These are phyloP conservation scores for Mesorhabditis sp. DNA, from an alignment of 2,888 invertebrate species.

Conservation along the genomic window DNA sequence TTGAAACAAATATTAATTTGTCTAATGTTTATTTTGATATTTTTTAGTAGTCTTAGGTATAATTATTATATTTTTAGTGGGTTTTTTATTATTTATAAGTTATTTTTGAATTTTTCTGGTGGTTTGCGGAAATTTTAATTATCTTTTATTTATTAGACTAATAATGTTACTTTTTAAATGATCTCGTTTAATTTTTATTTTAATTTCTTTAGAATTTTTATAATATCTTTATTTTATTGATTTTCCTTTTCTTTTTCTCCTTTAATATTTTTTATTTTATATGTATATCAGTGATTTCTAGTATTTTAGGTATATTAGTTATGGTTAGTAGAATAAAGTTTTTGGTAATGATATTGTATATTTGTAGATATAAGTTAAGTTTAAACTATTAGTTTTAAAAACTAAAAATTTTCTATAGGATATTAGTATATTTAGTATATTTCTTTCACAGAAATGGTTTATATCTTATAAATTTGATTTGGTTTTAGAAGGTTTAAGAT, in stretches of 20 bases:
- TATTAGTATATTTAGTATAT: slow-evolving; percentile 44
- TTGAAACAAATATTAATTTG: slow-evolving; percentile 12
- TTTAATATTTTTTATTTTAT: slow-evolving; percentile 43
- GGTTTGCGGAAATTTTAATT: slow-evolving; percentile 42
- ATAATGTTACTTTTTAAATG: slow-evolving; percentile 42
- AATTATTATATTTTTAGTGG: slow-evolving; percentile 30
- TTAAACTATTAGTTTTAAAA: slow-evolving; percentile 51
- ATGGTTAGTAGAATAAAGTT: slow-evolving; percentile 41
- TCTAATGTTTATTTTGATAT: slow-evolving; percentile 20
- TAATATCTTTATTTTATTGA: slow-evolving; percentile 35
- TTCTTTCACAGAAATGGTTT: slow-evolving; percentile 41
- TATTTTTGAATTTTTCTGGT: slow-evolving; percentile 43
- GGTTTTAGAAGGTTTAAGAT: slow-evolving; percentile 42
- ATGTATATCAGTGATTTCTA: slow-evolving; percentile 43
- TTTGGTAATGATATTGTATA: slow-evolving; percentile 41
- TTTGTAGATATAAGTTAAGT: slow-evolving; percentile 47
- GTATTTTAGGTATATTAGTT: slow-evolving; percentile 40
- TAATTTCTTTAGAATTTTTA: slow-evolving; percentile 44
- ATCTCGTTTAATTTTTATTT: slow-evolving; percentile 44
- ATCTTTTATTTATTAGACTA: slow-evolving; percentile 43
- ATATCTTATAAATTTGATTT: slow-evolving; percentile 44
- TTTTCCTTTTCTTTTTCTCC: slow-evolving; percentile 25
- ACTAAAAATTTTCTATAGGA: slow-evolving; percentile 46
- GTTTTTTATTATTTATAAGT: slow-evolving; percentile 49
- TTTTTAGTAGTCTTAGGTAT: slow-evolving; percentile 60